Evolutionary conservation across 2,888 invertebrate species (phyloP).

Genomic region (Drosophila greeni): DNA sequence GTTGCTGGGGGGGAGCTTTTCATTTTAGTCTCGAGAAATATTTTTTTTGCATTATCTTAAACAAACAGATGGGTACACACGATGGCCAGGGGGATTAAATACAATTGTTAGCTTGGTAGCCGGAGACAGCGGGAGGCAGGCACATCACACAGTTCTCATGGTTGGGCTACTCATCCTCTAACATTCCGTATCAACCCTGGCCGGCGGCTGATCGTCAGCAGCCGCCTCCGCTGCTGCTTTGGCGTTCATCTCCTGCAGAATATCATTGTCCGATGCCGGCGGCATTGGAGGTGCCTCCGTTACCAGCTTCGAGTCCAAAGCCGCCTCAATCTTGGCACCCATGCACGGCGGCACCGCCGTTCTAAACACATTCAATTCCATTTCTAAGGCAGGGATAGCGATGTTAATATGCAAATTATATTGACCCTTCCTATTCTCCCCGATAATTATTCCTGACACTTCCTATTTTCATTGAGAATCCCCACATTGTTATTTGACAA

Average conservation of each 20-base stretch:
- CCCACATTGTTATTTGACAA: too few relatives aligned
- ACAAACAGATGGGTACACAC: conserved; percentile 12
- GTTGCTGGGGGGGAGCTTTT: background rate
- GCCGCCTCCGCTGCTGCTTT: conserved; percentile 28
- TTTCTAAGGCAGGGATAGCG: conserved; percentile 57
- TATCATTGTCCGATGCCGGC: conserved; percentile 47
- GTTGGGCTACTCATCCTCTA: conserved; percentile 66
- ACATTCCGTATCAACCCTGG: conserved; percentile 59
- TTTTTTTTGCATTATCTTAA: conserved; percentile 21
- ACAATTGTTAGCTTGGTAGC: conserved; percentile 8
- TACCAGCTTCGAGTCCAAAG: conserved; percentile 63
- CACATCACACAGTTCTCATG: conserved; percentile 31
- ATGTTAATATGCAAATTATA: background rate
- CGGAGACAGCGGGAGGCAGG: conserved; percentile 39
- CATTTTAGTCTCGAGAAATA: background rate
- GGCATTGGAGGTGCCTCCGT: conserved; percentile 63
- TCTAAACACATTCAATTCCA: conserved; percentile 75
- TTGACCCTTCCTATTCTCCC: background rate
- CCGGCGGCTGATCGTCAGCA: conserved; percentile 2
- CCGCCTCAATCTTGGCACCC: conserved; percentile 64
- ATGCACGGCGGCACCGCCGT: conserved; percentile 69
- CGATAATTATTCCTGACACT: background rate
- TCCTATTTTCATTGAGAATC: background rate
- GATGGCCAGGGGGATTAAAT: background rate
- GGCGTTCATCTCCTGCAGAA: conserved; percentile 42